Conservation (phyloP, 2,888 invertebrate species). For the Belgica antarctica region DNA sequence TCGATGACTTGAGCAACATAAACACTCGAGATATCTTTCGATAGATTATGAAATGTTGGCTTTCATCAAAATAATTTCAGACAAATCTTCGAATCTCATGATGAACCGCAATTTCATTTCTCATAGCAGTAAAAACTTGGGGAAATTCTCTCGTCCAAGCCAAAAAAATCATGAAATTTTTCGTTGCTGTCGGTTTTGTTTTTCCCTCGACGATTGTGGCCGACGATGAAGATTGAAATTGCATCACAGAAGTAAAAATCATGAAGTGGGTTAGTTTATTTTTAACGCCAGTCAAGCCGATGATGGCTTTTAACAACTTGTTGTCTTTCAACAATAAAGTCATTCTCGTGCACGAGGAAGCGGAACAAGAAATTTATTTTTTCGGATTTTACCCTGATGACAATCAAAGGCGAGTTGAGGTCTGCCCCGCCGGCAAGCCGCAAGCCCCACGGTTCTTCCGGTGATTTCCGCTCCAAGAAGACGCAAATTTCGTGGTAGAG, state of each 20-base stretch:
- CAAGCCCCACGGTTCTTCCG: constrained; percentile 71
- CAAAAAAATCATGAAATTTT: constrained; percentile 13
- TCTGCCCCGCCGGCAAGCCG: constrained; percentile 83
- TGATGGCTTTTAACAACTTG: constrained; percentile 27
- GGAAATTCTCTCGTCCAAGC: constrained; percentile 1
- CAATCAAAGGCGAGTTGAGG: constrained; percentile 80
- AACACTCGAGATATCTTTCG: constrained; percentile 11
- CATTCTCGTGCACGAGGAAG: neutral
- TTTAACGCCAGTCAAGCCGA: constrained; percentile 29
- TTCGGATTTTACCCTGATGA: constrained; percentile 55
- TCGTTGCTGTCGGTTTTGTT: constrained; percentile 6
- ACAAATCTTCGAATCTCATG: neutral
- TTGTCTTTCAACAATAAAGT: constrained; percentile 9
- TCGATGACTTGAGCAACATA: neutral
- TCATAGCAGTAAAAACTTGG: constrained; percentile 4
- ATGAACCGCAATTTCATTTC: constrained; percentile 11
- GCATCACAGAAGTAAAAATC: constrained; percentile 27
- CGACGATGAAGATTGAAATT: constrained; percentile 30
- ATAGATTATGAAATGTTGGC: constrained; percentile 2
- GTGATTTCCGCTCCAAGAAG: constrained; percentile 61
- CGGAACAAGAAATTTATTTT: too few relatives aligned
- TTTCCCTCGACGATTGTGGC: neutral
- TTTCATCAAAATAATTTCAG: constrained; percentile 16
- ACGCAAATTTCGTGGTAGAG: constrained; percentile 68
- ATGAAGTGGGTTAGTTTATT: constrained; percentile 42